A percentile compares a stretch with the other conserved stretches of the same genome.
phyloP scores from a whole-genome alignment of 1,140 invertebrate genomes.

The Diachasmimorpha longicaudata region DNA sequence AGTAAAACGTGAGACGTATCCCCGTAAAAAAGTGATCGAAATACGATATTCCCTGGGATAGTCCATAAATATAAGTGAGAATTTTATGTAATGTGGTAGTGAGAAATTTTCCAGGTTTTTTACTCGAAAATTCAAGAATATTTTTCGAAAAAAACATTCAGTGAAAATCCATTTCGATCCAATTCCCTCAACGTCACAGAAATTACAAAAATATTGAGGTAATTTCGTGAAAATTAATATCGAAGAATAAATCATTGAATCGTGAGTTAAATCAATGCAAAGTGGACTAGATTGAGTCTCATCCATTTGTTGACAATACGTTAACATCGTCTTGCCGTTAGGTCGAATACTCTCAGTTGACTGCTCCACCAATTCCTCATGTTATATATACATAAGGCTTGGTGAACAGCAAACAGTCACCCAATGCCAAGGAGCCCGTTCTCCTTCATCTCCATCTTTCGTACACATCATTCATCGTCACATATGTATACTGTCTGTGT shows the following conservation, averaged over 20 bases:
- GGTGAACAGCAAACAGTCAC: neutral
- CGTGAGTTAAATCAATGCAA: neutral
- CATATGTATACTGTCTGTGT: neutral
- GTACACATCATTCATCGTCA: neutral
- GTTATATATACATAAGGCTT: neutral
- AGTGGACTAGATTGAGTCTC: constrained; percentile 4
- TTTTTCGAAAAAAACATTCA: neutral
- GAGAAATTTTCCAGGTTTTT: too few species aligned
- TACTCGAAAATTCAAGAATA: too few species aligned
- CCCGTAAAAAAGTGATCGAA: too few species aligned
- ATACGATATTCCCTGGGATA: neutral
- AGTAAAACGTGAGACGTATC: too few species aligned
- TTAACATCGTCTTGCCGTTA: constrained; percentile 10
- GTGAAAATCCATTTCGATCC: neutral
- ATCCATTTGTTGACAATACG: neutral
- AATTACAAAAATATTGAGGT: neutral
- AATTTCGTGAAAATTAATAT: neutral
- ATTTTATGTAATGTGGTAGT: too few species aligned
- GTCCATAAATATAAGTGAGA: neutral
- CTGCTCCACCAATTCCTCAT: neutral
- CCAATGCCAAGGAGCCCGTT: neutral
- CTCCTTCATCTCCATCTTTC: neutral
- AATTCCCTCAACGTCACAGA: neutral
- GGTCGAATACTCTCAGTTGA: neutral
- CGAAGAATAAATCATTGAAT: neutral